Evolutionary conservation across 2,113 vertebrate species (phyloP), one percentile per base, ranked within the genome.

Genomic region (Entosphenus tridentatus): DNA sequence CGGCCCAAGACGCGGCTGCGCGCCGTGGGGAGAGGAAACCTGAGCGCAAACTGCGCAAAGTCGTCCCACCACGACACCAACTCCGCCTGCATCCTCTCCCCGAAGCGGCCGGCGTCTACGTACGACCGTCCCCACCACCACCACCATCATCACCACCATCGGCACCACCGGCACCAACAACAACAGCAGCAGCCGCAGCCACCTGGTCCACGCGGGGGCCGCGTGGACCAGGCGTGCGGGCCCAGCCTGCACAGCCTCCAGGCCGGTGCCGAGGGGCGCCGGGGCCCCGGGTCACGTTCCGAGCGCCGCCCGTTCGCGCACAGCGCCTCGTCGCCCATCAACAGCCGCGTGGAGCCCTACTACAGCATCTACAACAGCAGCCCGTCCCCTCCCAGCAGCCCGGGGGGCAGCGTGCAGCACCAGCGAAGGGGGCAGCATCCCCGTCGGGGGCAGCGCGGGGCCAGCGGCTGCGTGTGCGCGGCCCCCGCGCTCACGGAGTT

Each of bases 281-380:
- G 59, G 59, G 59, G 17, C 8, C 59, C 59, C 59, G 59, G 16
- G 59, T 6, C 59, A 6, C 17, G 59, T 17, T 17, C 17, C 59
- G 13, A 14, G 59, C 13, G 59, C 59, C 59, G 59, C 17, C 13
- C 59, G 13, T 62, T 17, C 59, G 85, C 81, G 2, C 86, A 85
- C 9, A 93, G 88, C 75, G 91, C 85, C 73, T 98, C 91, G 0
- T 92, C 88, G 0, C 88, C 91, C 4, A 80, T 95, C 79, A 87
- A 95, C 81, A 95, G 88, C 1, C 86, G 89, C 11, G 83, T 96
- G 1, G 90, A 98, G 72, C 89, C 92, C 17, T 95, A 93, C 74
- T 95, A 93, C 76, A 96, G 90, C 70, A 87, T 96, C 74, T 96
- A 95, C 68, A 92, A 87, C 79, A 93, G 86, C 80, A 92, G 77